Evolutionary conservation across 2,888 invertebrate species (phyloP).

Genomic region (Charanyca ferruginea): DNA sequence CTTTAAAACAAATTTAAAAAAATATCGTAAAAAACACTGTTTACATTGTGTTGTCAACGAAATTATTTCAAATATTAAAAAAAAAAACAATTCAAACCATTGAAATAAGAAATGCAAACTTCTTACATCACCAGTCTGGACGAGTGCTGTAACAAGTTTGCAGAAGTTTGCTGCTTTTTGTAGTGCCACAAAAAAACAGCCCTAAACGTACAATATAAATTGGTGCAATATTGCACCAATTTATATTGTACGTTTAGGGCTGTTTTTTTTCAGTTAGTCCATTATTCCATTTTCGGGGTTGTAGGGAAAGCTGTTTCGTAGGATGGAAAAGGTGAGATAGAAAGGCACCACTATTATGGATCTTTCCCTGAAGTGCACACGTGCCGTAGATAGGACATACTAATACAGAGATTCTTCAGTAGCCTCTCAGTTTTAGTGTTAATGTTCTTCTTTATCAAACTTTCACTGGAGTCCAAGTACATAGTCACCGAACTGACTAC

Average conservation of each 20-base stretch:
- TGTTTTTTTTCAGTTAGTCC: constrained; percentile 12
- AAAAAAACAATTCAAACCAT: constrained; percentile 1
- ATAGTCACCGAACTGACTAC: background rate
- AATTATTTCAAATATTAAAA: background rate
- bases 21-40: background rate
- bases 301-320: constrained; percentile 23
- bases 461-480: background rate
- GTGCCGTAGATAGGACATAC: constrained; percentile 27
- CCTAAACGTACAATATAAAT: background rate
- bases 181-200: background rate
- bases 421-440: constrained; percentile 34
- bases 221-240: too few species aligned
- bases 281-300: background rate
- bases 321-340: constrained; percentile 22
- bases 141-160: too few species aligned
- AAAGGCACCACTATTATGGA: constrained; percentile 3
- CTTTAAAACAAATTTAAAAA: background rate
- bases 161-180: too few species aligned
- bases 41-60: background rate
- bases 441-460: constrained; percentile 23
- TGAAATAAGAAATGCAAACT: background rate
- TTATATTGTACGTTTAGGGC: too few species aligned
- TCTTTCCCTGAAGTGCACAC: constrained; percentile 12
- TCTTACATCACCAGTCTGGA: too few species aligned
- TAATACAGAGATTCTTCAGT: constrained; percentile 28